Percentiles rank a stretch among this genome's conserved stretches.
Conservation (phyloP, 2,888 invertebrate species). For the Orgyia antiqua region DNA sequence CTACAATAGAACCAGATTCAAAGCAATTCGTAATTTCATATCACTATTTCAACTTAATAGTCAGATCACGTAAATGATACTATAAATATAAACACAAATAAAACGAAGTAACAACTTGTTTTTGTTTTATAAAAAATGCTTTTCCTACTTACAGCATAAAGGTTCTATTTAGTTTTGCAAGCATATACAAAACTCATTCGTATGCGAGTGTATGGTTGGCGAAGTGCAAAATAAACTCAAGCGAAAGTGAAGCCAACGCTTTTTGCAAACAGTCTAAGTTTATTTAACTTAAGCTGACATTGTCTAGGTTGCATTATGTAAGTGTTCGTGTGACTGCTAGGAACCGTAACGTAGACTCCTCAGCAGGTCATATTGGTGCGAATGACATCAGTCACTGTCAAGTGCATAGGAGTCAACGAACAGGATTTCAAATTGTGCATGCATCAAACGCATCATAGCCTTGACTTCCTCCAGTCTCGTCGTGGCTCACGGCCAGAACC, state of each 20-base stretch:
- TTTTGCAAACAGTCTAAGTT: slow-evolving; percentile 48
- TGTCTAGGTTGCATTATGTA: slow-evolving; percentile 68
- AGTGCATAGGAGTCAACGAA: slow-evolving; percentile 70
- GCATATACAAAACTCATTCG: slow-evolving; percentile 33
- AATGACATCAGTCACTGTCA: slow-evolving; percentile 71
- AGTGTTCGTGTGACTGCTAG: slow-evolving; percentile 59
- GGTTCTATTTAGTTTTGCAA: slow-evolving; percentile 31
- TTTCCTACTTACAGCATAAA: slow-evolving; percentile 29
- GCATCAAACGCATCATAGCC: slow-evolving; percentile 58
- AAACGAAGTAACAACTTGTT: slow-evolving; percentile 29
- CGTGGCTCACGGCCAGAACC: slow-evolving; percentile 61
- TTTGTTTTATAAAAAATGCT: slow-evolving; percentile 26
- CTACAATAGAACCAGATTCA: slow-evolving; percentile 41
- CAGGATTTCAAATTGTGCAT: slow-evolving; percentile 68
- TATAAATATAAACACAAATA: slow-evolving; percentile 30
- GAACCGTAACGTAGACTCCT: slow-evolving; percentile 69
- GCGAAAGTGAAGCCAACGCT: slow-evolving; percentile 60
- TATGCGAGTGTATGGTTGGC: slow-evolving; percentile 42
- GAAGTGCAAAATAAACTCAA: slow-evolving; percentile 37
- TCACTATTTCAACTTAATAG: slow-evolving; percentile 53
- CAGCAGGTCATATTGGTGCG: slow-evolving; percentile 70
- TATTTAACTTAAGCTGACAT: slow-evolving; percentile 41
- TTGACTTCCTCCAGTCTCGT: slow-evolving; percentile 58
- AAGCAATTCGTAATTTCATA: slow-evolving; percentile 47
- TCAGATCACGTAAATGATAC: slow-evolving; percentile 70